Percentiles rank a stretch among this genome's conserved stretches.
Evolutionary conservation across 2,888 invertebrate species (phyloP).

Genomic region (Eristalis arbustorum): DNA sequence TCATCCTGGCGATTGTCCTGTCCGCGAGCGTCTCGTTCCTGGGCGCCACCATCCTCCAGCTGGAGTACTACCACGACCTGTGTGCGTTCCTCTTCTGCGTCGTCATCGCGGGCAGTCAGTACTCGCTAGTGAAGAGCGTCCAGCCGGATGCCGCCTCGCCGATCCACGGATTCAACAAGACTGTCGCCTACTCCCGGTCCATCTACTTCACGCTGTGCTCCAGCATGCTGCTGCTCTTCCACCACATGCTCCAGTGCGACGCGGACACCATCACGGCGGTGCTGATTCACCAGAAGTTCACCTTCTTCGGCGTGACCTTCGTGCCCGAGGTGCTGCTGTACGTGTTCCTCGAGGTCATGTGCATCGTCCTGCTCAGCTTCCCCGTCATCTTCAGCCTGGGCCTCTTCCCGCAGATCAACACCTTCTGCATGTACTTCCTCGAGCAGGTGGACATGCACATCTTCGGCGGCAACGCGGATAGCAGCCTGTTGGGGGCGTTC

Average conservation of each 20-base stretch:
- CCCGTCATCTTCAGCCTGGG: slow-evolving; percentile 97
- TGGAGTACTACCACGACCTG: slow-evolving; percentile 94
- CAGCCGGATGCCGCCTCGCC: slow-evolving; percentile 99
- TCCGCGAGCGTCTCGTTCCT: slow-evolving; percentile 92
- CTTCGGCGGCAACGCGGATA: slow-evolving; percentile 93
- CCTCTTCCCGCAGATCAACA: slow-evolving; percentile 97
- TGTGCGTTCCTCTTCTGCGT: slow-evolving; percentile 97
- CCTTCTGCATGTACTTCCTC: slow-evolving; percentile 96
- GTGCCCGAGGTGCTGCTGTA: slow-evolving; percentile 84
- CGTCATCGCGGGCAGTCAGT: slow-evolving; percentile 98
- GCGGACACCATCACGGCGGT: slow-evolving; percentile 51
- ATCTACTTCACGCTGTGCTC: slow-evolving; percentile 95
- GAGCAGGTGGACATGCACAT: slow-evolving; percentile 96
- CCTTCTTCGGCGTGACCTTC: slow-evolving; percentile 77
- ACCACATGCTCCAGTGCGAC: slow-evolving; percentile 74
- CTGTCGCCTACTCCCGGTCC: slow-evolving; percentile 95
- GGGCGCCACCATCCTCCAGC: slow-evolving; percentile 90
- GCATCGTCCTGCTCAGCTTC: slow-evolving; percentile 92
- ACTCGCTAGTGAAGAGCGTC: slow-evolving; percentile 97
- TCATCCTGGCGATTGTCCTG: slow-evolving; percentile 89
- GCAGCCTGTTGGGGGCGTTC: slow-evolving; percentile 87
- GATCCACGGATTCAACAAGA: slow-evolving; percentile 97
- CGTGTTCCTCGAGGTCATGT: slow-evolving; percentile 87
- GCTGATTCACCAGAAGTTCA: slow-evolving; percentile 65
- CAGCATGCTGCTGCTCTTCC: slow-evolving; percentile 81